These are phyloP conservation scores for Barnardius zonarius DNA, from an alignment of 2,113 vertebrate genomes.

Conservation along the genomic window DNA sequence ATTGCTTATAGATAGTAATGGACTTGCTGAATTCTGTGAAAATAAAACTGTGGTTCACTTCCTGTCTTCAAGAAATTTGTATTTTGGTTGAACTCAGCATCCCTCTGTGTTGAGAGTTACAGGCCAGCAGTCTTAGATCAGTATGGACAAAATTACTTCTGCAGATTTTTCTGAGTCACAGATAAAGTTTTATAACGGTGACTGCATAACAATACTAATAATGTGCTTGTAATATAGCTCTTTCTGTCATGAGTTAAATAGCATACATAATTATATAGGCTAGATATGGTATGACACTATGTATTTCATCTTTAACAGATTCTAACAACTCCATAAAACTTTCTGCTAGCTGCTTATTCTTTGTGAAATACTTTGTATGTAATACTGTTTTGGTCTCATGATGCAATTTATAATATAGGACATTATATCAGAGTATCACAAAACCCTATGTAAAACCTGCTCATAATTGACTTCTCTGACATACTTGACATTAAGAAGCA, in stretches of 20 bases:
- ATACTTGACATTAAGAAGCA: neutral
- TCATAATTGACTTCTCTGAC: neutral
- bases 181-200: neutral
- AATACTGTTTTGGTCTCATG: neutral
- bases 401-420: neutral
- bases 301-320: neutral
- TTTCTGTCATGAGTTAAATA: neutral
- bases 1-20: neutral
- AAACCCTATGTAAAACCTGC: neutral
- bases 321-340: neutral
- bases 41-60: neutral
- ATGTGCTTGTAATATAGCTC: neutral
- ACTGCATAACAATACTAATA: neutral
- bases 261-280: neutral
- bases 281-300: neutral
- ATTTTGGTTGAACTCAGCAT: neutral
- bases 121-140: neutral
- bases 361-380: neutral
- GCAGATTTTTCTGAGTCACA: neutral
- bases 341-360: neutral
- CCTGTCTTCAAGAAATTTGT: neutral
- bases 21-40: neutral
- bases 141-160: neutral
- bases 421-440: neutral
- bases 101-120: neutral